These are phyloP conservation scores for Mercenaria mercenaria DNA, from an alignment of 1,140 invertebrate genomes.

Conservation along the genomic window DNA sequence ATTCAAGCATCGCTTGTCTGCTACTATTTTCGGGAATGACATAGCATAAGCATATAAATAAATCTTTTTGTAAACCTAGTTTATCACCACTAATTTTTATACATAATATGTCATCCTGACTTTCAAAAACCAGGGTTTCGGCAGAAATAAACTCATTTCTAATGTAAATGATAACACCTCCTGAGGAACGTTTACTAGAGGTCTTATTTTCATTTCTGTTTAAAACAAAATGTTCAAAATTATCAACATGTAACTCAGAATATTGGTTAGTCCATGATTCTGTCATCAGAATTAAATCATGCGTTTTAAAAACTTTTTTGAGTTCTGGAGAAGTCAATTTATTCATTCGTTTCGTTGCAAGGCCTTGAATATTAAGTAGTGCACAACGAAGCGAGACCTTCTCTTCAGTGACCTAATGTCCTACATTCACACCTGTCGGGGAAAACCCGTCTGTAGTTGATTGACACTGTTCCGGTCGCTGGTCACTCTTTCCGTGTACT, in stretches of 20 bases:
- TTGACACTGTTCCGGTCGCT: too few species aligned
- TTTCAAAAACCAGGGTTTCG: not conserved
- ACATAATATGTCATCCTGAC: not conserved
- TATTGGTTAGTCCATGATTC: not conserved
- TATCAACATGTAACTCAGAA: too few species aligned
- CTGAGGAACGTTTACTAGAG: not conserved
- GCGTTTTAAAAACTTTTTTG: not conserved
- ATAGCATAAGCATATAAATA: not conserved
- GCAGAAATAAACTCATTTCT: not conserved
- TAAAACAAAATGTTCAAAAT: too few species aligned
- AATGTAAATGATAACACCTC: conserved; percentile 8
- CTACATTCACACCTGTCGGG: not conserved
- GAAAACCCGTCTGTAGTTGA: too few species aligned
- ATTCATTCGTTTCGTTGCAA: not conserved
- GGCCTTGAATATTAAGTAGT: not conserved
- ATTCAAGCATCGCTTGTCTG: not conserved
- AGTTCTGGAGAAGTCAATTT: too few species aligned
- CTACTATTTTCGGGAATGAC: not conserved
- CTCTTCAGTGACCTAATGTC: too few species aligned
- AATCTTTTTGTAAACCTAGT: too few species aligned
- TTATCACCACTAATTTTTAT: too few species aligned
- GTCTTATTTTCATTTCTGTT: not conserved
- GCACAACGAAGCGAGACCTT: not conserved
- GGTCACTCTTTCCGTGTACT: too few species aligned
- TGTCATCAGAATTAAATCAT: not conserved